Conservation (phyloP, 2,797 vertebrate species). For the Rhodeus uyekii region DNA sequence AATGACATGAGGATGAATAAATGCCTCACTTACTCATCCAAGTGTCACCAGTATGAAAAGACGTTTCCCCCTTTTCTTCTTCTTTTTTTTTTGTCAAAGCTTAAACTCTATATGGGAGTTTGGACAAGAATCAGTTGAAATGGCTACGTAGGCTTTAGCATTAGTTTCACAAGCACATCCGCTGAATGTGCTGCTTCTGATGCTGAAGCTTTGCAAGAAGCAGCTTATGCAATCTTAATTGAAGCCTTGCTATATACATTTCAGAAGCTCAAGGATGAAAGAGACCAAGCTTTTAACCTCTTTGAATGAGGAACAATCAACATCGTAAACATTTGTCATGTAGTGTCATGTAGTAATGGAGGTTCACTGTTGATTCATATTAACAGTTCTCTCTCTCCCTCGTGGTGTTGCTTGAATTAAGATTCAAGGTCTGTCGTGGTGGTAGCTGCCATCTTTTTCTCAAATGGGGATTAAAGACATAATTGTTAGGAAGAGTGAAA, state of each 20-base stretch:
- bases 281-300: constrained; percentile 32
- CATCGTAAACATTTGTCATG: constrained; percentile 46
- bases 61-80: background rate
- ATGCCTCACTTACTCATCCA: background rate
- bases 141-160: constrained; percentile 5
- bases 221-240: constrained; percentile 55
- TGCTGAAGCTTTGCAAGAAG: constrained; percentile 53
- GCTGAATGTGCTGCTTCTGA: constrained; percentile 56
- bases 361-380: background rate
- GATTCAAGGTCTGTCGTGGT: constrained; percentile 17
- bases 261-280: constrained; percentile 38
- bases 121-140: background rate
- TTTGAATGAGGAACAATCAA: constrained; percentile 38
- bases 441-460: background rate
- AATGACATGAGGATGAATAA: background rate
- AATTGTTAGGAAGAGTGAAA: constrained; percentile 18
- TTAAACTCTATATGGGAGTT: background rate
- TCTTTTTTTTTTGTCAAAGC: background rate
- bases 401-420: background rate
- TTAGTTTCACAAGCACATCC: constrained; percentile 56
- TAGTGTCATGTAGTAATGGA: constrained; percentile 16
- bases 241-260: constrained; percentile 42
- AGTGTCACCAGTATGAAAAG: background rate
- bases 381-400: background rate
- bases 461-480: constrained; percentile 15